These are phyloP conservation scores for Rhynchotus rufescens DNA, from an alignment of 2,797 vertebrate genomes.

Conservation along the genomic window DNA sequence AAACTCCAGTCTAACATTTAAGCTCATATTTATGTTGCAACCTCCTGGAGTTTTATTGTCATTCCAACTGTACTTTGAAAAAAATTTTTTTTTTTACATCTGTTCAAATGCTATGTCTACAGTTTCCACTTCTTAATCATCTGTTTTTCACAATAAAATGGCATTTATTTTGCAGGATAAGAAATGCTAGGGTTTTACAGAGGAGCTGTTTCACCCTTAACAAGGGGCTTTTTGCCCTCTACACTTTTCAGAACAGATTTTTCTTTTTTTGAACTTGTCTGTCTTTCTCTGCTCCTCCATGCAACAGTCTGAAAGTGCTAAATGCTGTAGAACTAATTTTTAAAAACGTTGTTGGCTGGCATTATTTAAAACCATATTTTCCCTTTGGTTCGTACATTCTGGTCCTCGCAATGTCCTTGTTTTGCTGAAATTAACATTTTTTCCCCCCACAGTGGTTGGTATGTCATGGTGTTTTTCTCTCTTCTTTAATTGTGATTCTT, in stretches of 20 bases:
- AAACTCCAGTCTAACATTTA: conserved; percentile 53
- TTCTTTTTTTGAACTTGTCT: conserved; percentile 3
- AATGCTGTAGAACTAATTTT: conserved; percentile 7
- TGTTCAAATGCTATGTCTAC: conserved; percentile 20
- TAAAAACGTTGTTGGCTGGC: conserved; percentile 32
- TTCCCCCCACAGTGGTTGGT: conserved; percentile 35
- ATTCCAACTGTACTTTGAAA: conserved; percentile 47
- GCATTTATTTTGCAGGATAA: conserved; percentile 9
- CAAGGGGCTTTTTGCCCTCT: conserved; percentile 7
- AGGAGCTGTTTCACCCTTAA: background rate
- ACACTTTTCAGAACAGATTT: background rate
- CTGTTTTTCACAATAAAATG: conserved; percentile 2
- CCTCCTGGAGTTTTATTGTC: conserved; percentile 64
- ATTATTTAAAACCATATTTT: conserved; percentile 71
- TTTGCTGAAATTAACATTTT: conserved; percentile 71
- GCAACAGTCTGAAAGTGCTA: conserved; percentile 39
- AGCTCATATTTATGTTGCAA: conserved; percentile 61
- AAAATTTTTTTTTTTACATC: background rate
- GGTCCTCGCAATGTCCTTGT: conserved; percentile 65
- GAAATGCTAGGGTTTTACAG: background rate
- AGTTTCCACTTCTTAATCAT: conserved; percentile 39
- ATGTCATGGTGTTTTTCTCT: conserved; percentile 66
- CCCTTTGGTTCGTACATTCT: conserved; percentile 62
- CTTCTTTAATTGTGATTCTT: conserved; percentile 45
- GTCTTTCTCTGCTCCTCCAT: background rate